phyloP scores from a whole-genome alignment of 2,888 invertebrate species.

The Clepsis dumicolana region DNA sequence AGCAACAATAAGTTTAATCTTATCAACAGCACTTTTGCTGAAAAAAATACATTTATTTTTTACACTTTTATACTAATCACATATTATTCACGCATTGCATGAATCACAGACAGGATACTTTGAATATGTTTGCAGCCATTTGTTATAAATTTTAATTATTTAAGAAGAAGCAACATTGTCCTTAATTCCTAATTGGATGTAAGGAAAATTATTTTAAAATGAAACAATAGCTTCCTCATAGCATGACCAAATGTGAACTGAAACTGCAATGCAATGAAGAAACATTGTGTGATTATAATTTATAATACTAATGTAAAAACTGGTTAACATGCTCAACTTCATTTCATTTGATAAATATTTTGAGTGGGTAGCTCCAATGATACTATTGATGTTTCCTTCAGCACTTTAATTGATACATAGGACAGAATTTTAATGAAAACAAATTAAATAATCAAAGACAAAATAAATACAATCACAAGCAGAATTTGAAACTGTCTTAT shows the following conservation, averaged over 20 bases:
- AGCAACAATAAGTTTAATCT: constrained; percentile 44
- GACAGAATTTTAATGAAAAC: too few relatives aligned
- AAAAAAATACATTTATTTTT: constrained; percentile 34
- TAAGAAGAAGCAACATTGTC: neutral
- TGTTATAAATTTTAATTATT: neutral
- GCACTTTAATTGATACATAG: neutral
- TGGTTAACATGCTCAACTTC: constrained; percentile 48
- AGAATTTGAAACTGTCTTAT: too few relatives aligned
- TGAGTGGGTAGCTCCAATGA: neutral
- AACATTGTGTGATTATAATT: constrained; percentile 9
- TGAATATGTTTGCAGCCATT: neutral
- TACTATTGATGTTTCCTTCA: neutral
- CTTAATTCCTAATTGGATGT: constrained; percentile 22
- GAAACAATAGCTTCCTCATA: constrained; percentile 23
- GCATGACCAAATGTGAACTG: constrained; percentile 13
- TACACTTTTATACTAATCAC: constrained; percentile 14
- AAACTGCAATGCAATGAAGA: constrained; percentile 14
- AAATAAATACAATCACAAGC: too few relatives aligned
- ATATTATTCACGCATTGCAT: constrained; percentile 10
- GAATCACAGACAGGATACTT: constrained; percentile 22
- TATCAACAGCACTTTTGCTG: constrained; percentile 35
- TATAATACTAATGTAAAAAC: constrained; percentile 45
- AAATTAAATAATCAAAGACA: too few relatives aligned
- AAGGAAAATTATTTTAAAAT: constrained; percentile 28
- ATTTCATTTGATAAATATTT: constrained; percentile 22